A percentile compares a stretch with the other conserved stretches of the same genome.
Conservation (phyloP, 2,113 vertebrate species). For the Nerophis lumbriciformis region DNA sequence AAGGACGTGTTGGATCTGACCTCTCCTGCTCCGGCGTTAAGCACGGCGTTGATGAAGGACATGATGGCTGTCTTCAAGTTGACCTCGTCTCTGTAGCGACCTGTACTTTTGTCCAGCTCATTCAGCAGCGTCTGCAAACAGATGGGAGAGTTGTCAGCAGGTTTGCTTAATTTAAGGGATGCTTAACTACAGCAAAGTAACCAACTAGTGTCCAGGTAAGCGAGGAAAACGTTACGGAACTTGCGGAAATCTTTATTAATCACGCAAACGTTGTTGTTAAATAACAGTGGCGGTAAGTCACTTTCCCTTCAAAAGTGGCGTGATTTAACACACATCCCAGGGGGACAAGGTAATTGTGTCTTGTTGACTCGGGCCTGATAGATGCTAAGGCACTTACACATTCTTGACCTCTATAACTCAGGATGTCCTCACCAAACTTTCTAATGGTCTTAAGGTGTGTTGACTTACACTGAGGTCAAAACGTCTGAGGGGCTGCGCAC, state of each 20-base stretch:
- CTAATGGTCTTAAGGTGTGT: slow-evolving; percentile 22
- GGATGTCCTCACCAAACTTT: slow-evolving; percentile 32
- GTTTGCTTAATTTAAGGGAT: background rate
- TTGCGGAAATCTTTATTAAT: background rate
- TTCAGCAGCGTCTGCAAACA: slow-evolving; percentile 81
- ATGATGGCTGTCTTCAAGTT: slow-evolving; percentile 97
- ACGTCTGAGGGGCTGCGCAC: slow-evolving; percentile 16
- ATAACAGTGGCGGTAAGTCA: background rate
- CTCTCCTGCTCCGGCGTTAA: slow-evolving; percentile 93
- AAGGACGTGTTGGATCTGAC: slow-evolving; percentile 60
- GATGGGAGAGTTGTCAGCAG: slow-evolving; percentile 1
- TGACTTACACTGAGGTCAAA: slow-evolving; percentile 32
- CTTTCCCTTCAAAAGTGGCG: slow-evolving; percentile 13
- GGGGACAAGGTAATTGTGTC: slow-evolving; percentile 24
- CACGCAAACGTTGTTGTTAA: background rate
- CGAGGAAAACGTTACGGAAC: background rate
- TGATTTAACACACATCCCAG: slow-evolving; percentile 33
- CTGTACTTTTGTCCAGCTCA: slow-evolving; percentile 88
- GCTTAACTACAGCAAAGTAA: background rate
- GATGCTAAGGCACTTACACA: slow-evolving; percentile 17
- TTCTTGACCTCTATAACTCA: slow-evolving; percentile 39
- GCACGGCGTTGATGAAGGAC: slow-evolving; percentile 97
- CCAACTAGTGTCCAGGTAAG: background rate
- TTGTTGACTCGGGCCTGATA: slow-evolving; percentile 54
- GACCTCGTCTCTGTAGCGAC: slow-evolving; percentile 92